Evolutionary conservation across 2,113 vertebrate genomes (phyloP), one percentile per base, ranked within the genome.

Genomic region (Petrocephalus microphthalmus): DNA sequence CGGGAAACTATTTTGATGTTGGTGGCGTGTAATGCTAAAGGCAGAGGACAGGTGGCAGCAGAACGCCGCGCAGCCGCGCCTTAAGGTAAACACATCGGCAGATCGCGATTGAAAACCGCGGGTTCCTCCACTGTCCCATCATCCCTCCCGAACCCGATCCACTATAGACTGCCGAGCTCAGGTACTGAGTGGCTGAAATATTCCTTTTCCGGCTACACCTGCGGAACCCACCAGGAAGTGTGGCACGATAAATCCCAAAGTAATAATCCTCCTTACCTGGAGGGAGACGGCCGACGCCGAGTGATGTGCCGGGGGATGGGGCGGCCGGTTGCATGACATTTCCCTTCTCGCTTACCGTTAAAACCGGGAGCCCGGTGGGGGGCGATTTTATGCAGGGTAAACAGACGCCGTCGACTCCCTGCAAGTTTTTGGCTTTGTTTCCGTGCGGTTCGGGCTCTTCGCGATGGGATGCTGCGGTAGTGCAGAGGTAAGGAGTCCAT

Each of bases 381-480:
- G 89, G 89, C 89, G 89, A 89, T 93, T 93, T 90, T 86, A 93
- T 93, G 91, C 91, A 89, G 92, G 92, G 87, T 85, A 88, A 88
- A 91, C 89, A 84, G 88, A 84, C 74, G 91, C 88, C 91, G 90
- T 91, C 91, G 89, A 89, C 90, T 90, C 90, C 92, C 89, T 91
- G 92, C 91, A 89, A 91, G 91, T 93, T 92, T 89, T 91, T 90
- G 90, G 91, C 92, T 91, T 91, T 93, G 93, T 91, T 93, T 93
- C 90, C 90, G 92, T 92, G 91, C 89, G 91, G 90, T 91, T 91
- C 90, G 90, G 85, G 92, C 89, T 91, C 91, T 92, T 91, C 90
- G 93, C 94, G 89, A 96, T 96, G 95, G 95, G 95, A 96, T 96
- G 95, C 95, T 95, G 95, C 94, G 95, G 95, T 87, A 95, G 95